phyloP scores from a whole-genome alignment of 1,140 invertebrate genomes.

The Gryon sp. region DNA sequence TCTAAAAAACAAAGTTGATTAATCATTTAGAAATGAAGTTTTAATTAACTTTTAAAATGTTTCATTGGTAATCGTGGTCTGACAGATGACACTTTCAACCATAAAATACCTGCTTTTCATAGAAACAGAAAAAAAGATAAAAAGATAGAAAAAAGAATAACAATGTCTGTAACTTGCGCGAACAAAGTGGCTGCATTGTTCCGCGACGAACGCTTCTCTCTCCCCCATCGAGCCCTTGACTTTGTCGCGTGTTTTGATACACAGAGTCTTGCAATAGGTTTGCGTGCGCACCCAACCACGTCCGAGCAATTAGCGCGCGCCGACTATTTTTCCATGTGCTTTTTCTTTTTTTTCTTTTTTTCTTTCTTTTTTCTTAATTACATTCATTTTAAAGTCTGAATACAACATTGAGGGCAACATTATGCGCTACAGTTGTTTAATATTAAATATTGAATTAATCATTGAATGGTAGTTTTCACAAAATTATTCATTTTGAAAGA shows the following conservation, averaged over 20 bases:
- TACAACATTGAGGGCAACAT: no score
- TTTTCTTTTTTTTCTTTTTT: no score
- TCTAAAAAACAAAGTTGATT: background rate
- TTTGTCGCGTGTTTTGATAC: constrained; percentile 52
- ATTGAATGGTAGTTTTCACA: no score
- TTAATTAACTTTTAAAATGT: no score
- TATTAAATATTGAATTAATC: no score
- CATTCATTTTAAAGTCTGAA: constrained; percentile 11
- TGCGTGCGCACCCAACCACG: constrained; percentile 24
- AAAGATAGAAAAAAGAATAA: background rate
- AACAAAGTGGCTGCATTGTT: constrained; percentile 30
- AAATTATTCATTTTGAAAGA: no score
- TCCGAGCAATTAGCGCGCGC: constrained; percentile 21
- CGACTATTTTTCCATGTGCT: constrained; percentile 22
- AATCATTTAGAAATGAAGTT: background rate
- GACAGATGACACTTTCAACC: no score
- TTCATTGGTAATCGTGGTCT: no score
- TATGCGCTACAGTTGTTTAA: no score
- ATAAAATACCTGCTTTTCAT: background rate
- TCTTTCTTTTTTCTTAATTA: constrained; percentile 48
- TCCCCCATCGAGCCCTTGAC: constrained; percentile 48
- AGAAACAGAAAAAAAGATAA: constrained; percentile 1
- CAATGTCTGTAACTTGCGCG: constrained; percentile 11
- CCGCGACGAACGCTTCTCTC: background rate
- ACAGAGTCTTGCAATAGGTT: constrained; percentile 12